These are phyloP conservation scores for Gibbula magus DNA, from an alignment of 2,888 invertebrate genomes.

Conservation along the genomic window DNA sequence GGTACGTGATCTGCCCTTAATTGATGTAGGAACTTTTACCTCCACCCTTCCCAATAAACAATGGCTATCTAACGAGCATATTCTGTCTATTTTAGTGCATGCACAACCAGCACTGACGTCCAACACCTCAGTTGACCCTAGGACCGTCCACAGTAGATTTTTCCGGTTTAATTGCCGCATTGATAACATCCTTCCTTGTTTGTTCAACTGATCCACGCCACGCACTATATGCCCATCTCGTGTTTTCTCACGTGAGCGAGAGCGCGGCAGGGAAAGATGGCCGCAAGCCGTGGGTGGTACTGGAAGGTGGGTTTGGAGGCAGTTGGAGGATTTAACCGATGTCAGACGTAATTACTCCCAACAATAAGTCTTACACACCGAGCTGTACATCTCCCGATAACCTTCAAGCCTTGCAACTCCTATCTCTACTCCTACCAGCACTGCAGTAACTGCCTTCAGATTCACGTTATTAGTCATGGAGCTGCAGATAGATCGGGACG, in stretches of 20 bases:
- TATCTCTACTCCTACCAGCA: not conserved
- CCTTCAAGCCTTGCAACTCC: not conserved
- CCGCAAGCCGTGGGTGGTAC: constrained; percentile 16
- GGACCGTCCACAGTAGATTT: not conserved
- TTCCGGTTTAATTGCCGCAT: not conserved
- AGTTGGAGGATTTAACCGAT: constrained; percentile 1
- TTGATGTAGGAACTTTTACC: too few species aligned
- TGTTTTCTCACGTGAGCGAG: constrained; percentile 24
- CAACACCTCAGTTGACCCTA: too few species aligned
- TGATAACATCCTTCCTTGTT: constrained; percentile 5
- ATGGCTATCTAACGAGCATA: too few species aligned
- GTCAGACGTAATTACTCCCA: constrained; percentile 22
- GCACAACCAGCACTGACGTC: too few species aligned
- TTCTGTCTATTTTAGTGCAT: too few species aligned
- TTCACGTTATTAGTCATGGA: not conserved
- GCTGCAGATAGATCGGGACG: not conserved
- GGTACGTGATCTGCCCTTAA: too few species aligned
- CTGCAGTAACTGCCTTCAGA: not conserved
- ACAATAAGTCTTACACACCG: constrained; percentile 22
- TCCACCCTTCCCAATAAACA: too few species aligned
- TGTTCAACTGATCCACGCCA: constrained; percentile 10
- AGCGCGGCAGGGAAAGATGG: constrained; percentile 19
- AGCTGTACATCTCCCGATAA: constrained; percentile 6
- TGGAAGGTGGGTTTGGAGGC: not conserved
- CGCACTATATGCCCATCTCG: constrained; percentile 4